phyloP scores from a whole-genome alignment of 2,797 vertebrate genomes.

The Sciurus carolinensis region DNA sequence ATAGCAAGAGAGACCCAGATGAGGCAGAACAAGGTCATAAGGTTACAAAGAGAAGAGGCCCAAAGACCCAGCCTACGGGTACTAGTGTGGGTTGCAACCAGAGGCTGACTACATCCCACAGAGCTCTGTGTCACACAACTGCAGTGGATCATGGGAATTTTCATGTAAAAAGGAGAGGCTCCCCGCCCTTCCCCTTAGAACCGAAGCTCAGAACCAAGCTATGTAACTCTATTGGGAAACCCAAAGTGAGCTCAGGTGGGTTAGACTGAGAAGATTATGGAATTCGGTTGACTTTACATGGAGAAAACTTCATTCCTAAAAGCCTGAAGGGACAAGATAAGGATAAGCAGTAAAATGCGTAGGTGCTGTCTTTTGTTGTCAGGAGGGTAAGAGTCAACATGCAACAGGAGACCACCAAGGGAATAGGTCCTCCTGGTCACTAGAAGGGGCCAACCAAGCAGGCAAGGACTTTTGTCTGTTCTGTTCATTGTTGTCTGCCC shows the following conservation, averaged over 20 bases:
- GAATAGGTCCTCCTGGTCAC: neutral
- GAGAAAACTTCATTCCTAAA: neutral
- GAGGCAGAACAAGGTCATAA: neutral
- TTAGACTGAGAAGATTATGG: neutral
- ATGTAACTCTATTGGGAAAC: neutral
- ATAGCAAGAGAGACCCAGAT: neutral
- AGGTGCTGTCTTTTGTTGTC: neutral
- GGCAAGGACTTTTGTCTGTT: neutral
- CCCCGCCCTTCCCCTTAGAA: neutral
- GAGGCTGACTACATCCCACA: neutral
- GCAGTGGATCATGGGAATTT: neutral
- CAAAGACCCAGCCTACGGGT: neutral
- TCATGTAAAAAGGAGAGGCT: neutral
- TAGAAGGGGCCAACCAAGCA: neutral
- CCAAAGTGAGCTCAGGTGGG: neutral
- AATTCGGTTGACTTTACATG: neutral
- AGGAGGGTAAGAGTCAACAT: neutral
- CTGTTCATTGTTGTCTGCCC: neutral
- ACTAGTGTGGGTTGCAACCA: neutral
- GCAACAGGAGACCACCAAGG: neutral
- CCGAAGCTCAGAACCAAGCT: neutral
- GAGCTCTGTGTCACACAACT: neutral
- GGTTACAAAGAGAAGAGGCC: conserved; percentile 26
- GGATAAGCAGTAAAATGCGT: neutral
- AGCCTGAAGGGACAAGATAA: neutral